Conservation (phyloP, 2,888 invertebrate species). For the Galerucella calmariensis region DNA sequence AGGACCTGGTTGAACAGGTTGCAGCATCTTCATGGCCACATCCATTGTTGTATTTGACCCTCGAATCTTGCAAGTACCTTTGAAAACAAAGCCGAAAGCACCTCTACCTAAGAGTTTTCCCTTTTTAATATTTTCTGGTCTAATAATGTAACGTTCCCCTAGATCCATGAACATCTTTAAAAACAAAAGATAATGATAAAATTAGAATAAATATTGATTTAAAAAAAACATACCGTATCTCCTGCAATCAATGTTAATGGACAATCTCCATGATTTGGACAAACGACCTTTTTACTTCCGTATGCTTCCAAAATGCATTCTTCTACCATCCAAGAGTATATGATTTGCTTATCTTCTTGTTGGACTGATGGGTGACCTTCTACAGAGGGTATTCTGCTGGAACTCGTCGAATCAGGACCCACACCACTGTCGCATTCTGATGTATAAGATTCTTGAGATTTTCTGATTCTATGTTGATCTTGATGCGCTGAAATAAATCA, state of each 20-base stretch:
- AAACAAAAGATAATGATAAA: conserved; percentile 14
- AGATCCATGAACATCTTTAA: conserved; percentile 86
- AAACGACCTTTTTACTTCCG: conserved; percentile 75
- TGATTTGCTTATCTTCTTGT: conserved; percentile 61
- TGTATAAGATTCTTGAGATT: conserved; percentile 78
- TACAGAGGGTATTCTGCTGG: conserved; percentile 84
- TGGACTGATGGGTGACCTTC: conserved; percentile 75
- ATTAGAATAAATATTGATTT: too few species aligned
- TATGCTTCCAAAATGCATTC: conserved; percentile 93
- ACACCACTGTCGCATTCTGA: conserved; percentile 91
- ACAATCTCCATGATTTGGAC: conserved; percentile 83
- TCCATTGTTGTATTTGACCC: conserved; percentile 71
- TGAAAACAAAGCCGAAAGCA: conserved; percentile 97
- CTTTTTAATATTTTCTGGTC: conserved; percentile 82
- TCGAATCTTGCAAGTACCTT: conserved; percentile 76
- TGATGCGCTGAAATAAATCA: conserved; percentile 5
- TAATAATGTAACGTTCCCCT: conserved; percentile 82
- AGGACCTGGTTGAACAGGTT: conserved; percentile 89
- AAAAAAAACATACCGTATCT: conserved; percentile 76
- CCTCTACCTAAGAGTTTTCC: conserved; percentile 90
- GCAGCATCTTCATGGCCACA: conserved; percentile 95
- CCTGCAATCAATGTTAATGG: conserved; percentile 87
- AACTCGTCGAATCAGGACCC: conserved; percentile 83
- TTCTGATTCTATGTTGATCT: conserved; percentile 61
- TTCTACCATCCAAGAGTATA: conserved; percentile 92